Evolutionary conservation across 2,888 invertebrate genomes (phyloP).

Genomic region (Plagodis pulveraria): DNA sequence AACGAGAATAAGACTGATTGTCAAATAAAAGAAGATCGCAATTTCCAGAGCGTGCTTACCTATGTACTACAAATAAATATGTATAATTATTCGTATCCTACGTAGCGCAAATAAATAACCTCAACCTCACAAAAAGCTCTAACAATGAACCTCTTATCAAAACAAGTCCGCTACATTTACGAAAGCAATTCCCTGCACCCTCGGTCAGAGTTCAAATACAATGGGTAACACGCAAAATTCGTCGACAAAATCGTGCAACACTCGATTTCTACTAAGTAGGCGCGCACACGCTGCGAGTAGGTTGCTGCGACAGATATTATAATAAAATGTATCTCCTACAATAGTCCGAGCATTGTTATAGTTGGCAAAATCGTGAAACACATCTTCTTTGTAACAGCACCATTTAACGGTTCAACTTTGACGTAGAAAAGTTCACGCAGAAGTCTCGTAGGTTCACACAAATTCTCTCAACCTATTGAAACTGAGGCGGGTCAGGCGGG

Average conservation of each 20-base stretch:
- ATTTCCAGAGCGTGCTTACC: neutral
- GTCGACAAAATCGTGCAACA: constrained; percentile 34
- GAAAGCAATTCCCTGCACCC: constrained; percentile 31
- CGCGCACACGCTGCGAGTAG: constrained; percentile 33
- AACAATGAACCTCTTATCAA: constrained; percentile 25
- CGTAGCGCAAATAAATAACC: constrained; percentile 4
- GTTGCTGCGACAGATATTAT: constrained; percentile 27
- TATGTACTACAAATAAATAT: too few relatives aligned
- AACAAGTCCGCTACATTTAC: constrained; percentile 25
- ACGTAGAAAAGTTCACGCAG: constrained; percentile 56
- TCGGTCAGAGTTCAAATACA: constrained; percentile 28
- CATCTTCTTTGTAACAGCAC: constrained; percentile 53
- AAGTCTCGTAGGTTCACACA: constrained; percentile 38
- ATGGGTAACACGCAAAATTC: constrained; percentile 37
- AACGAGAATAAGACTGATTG: neutral
- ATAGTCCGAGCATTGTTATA: constrained; percentile 59
- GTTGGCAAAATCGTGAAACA: constrained; percentile 64
- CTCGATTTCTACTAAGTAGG: constrained; percentile 25
- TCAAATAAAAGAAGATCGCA: neutral
- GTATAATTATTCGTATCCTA: too few relatives aligned
- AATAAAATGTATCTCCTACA: constrained; percentile 54
- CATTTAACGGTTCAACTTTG: constrained; percentile 78
- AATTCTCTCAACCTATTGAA: constrained; percentile 38
- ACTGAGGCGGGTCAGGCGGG: constrained; percentile 12
- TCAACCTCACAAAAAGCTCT: constrained; percentile 11